Percentiles rank a stretch among this genome's conserved stretches.
phyloP scores from a whole-genome alignment of 2,797 vertebrate genomes.

The Enteromius treurensis region DNA sequence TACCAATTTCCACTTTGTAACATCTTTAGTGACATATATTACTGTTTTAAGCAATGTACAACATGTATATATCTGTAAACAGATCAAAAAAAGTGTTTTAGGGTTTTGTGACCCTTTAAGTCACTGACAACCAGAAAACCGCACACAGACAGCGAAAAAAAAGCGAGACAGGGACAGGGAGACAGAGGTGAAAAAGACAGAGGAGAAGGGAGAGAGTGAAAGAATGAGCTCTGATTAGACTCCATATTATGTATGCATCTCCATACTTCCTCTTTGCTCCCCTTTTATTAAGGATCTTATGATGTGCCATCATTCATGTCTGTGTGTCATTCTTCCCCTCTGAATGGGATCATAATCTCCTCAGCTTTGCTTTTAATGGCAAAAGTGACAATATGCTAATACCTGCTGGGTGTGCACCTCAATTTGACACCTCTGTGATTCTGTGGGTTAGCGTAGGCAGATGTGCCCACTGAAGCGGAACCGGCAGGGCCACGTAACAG shows the following conservation, averaged over 20 bases:
- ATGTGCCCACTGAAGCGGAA: conserved; percentile 77
- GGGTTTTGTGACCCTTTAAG: background rate
- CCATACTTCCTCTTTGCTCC: conserved; percentile 62
- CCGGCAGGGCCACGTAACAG: conserved; percentile 67
- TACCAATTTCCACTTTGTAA: no score
- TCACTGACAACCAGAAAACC: background rate
- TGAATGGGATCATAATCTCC: conserved; percentile 78
- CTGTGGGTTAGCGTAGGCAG: conserved; percentile 74
- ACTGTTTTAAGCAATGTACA: no score
- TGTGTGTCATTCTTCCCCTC: conserved; percentile 70
- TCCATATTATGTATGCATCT: conserved; percentile 69
- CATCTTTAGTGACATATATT: no score
- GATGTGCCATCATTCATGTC: conserved; percentile 77
- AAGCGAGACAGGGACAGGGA: conserved; percentile 21
- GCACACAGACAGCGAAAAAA: conserved; percentile 9
- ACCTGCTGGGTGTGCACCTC: conserved; percentile 64
- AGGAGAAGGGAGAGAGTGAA: conserved; percentile 1
- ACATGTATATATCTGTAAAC: no score
- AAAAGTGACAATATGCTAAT: conserved; percentile 77
- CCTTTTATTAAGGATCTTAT: conserved; percentile 66
- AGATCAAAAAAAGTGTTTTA: no score
- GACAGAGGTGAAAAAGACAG: conserved; percentile 13
- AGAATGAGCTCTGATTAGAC: conserved; percentile 41
- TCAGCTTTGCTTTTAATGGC: conserved; percentile 79
- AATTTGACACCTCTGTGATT: conserved; percentile 77